phyloP scores from a whole-genome alignment of 2,113 vertebrate species.

The Rhinolophus sinicus region DNA sequence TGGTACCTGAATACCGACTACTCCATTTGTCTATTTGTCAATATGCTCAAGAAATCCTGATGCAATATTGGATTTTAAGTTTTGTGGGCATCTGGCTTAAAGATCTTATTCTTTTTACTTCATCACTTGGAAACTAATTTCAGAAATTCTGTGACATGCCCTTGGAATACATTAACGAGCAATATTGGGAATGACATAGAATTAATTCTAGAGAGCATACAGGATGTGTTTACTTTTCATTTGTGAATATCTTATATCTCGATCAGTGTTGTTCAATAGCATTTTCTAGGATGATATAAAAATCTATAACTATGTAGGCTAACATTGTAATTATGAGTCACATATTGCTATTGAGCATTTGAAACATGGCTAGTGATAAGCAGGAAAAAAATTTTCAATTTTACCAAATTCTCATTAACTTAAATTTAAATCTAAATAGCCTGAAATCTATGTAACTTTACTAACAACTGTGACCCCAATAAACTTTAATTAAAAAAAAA shows the following conservation, averaged over 20 bases:
- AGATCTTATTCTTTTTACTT: conserved; percentile 1
- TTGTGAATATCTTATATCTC: neutral
- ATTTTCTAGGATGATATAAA: neutral
- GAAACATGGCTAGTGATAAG: neutral
- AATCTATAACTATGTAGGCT: neutral
- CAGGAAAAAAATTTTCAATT: neutral
- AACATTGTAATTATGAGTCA: neutral
- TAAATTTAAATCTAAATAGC: neutral
- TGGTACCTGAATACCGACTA: neutral
- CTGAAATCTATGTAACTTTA: too few relatives aligned
- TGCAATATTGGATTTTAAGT: neutral
- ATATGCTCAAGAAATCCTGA: conserved; percentile 25
- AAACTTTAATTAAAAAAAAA: neutral
- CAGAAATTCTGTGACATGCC: neutral
- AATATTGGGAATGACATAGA: neutral
- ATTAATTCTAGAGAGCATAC: neutral
- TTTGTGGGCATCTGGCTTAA: neutral
- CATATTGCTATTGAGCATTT: neutral
- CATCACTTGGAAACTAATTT: conserved; percentile 42
- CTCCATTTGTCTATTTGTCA: neutral
- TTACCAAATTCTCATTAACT: neutral
- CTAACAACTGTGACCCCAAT: too few relatives aligned
- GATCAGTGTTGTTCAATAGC: neutral
- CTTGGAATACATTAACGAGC: conserved; percentile 11
- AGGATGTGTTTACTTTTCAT: neutral